Conservation (phyloP, 53 echinoderm and acorn worm species). For the Patiria pectinifera region DNA sequence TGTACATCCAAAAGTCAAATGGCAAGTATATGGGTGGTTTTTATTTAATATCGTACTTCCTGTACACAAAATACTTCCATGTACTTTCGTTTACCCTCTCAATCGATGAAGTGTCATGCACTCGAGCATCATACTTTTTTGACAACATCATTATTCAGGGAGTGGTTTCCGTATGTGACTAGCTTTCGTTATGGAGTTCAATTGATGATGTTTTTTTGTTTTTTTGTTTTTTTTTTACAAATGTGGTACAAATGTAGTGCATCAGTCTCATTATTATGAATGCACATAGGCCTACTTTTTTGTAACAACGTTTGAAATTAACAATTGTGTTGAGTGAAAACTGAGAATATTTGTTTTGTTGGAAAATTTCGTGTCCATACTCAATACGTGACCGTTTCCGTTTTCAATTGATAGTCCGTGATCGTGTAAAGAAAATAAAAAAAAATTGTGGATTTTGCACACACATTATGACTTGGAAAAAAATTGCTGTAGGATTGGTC, state of each 20-base stretch:
- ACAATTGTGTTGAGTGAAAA: not conserved
- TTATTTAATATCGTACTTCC: not conserved
- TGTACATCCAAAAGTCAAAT: not conserved
- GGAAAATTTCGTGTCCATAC: not conserved
- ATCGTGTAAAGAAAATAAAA: not conserved
- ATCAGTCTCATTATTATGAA: not conserved
- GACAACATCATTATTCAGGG: too few relatives aligned
- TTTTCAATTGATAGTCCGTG: not conserved
- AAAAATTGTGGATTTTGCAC: not conserved
- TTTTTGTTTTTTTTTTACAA: not conserved
- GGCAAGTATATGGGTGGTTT: not conserved
- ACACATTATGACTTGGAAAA: not conserved
- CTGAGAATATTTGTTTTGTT: not conserved
- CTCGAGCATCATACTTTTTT: too few relatives aligned
- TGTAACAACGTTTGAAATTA: not conserved
- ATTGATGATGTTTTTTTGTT: too few relatives aligned
- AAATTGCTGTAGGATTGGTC: not conserved
- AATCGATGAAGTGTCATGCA: not conserved
- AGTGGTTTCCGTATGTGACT: too few relatives aligned
- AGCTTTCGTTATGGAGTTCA: too few relatives aligned
- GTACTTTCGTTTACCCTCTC: not conserved
- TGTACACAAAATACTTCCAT: too few relatives aligned
- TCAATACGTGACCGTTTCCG: not conserved
- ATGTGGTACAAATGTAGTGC: not conserved
- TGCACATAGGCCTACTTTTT: not conserved